Evolutionary conservation across 2,888 invertebrate genomes (phyloP).

Genomic region (Heteromurus nitidus): DNA sequence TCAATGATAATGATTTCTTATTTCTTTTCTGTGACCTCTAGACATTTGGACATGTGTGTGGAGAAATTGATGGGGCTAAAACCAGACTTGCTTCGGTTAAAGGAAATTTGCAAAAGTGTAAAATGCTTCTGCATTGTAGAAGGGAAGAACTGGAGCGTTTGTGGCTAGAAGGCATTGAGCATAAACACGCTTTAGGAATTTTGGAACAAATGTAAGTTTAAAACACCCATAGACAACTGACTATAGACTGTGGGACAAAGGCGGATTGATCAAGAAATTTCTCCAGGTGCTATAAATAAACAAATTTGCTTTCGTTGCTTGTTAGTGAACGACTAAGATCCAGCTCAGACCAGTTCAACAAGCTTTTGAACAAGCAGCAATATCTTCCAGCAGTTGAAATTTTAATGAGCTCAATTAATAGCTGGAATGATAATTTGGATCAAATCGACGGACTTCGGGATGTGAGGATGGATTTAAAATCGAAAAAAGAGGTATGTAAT

Average conservation of each 20-base stretch:
- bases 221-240: too few species aligned
- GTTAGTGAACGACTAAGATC: constrained; percentile 84
- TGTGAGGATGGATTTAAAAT: constrained; percentile 84
- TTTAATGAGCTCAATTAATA: constrained; percentile 82
- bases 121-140: constrained; percentile 89
- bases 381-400: constrained; percentile 91
- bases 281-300: too few species aligned
- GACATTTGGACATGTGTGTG: constrained; percentile 85
- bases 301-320: constrained; percentile 50
- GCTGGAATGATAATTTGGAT: constrained; percentile 84
- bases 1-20: constrained; percentile 42
- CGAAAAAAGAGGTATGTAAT: constrained; percentile 80
- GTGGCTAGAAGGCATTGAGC: constrained; percentile 97
- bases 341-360: constrained; percentile 83
- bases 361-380: constrained; percentile 83
- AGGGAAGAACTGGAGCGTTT: constrained; percentile 94
- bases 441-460: constrained; percentile 90
- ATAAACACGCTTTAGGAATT: constrained; percentile 91
- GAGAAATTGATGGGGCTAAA: constrained; percentile 84
- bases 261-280: too few species aligned
- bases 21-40: constrained; percentile 76
- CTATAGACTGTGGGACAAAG: too few species aligned
- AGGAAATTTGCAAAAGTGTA: constrained; percentile 88
- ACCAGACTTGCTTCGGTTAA: constrained; percentile 86
- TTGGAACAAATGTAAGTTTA: constrained; percentile 89